phyloP scores from a whole-genome alignment of 2,113 vertebrate species.

The Odocoileus virginianus region DNA sequence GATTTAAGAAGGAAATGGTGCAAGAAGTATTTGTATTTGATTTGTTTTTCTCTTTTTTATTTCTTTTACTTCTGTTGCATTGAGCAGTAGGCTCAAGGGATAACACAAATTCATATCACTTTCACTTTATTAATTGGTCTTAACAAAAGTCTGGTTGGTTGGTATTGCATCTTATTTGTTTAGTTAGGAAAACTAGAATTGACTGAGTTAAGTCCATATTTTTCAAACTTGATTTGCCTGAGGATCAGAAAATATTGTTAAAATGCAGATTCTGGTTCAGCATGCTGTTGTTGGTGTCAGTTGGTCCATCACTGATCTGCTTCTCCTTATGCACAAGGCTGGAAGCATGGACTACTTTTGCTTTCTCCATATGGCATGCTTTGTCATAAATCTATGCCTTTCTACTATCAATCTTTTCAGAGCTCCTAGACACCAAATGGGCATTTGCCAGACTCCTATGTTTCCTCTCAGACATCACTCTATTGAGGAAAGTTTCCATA shows the following conservation, averaged over 20 bases:
- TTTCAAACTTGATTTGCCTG: neutral
- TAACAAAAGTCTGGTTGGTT: neutral
- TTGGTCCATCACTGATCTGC: neutral
- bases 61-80: neutral
- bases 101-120: neutral
- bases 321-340: neutral
- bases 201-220: neutral
- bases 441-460: neutral
- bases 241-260: neutral
- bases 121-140: neutral
- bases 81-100: neutral
- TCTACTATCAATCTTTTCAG: neutral
- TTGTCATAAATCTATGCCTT: neutral
- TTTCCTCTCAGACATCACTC: neutral
- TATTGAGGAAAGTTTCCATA: neutral
- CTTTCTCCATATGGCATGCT: neutral
- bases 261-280: neutral
- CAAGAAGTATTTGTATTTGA: neutral
- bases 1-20: neutral
- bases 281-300: neutral
- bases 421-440: neutral
- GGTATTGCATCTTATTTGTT: neutral
- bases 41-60: neutral
- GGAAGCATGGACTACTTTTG: neutral
- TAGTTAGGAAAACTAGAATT: neutral